These are phyloP conservation scores for Amphiprion clarkii DNA, from an alignment of 2,797 vertebrate species.

Conservation along the genomic window DNA sequence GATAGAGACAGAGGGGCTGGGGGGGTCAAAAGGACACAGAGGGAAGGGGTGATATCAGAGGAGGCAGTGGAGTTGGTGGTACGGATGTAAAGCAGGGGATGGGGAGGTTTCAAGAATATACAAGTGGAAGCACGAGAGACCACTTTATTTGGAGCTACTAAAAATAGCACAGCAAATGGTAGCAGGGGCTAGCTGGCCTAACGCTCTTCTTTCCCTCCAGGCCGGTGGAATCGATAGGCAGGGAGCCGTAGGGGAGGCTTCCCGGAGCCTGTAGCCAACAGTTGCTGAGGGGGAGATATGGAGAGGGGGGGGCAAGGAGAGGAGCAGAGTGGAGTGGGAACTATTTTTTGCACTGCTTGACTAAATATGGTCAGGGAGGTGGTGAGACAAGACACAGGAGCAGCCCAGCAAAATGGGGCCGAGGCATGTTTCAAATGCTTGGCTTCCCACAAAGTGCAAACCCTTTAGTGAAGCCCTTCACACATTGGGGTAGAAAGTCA, in stretches of 20 bases:
- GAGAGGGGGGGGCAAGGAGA: slow-evolving; percentile 47
- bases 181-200: slow-evolving; percentile 81
- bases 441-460: slow-evolving; percentile 81
- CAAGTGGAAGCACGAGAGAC: slow-evolving; percentile 91
- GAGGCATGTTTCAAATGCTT: slow-evolving; percentile 94
- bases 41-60: slow-evolving; percentile 73
- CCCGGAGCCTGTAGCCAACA: slow-evolving; percentile 89
- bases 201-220: slow-evolving; percentile 83
- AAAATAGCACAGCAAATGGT: slow-evolving; percentile 91
- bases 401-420: slow-evolving; percentile 89
- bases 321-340: slow-evolving; percentile 69
- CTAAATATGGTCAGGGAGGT: slow-evolving; percentile 99
- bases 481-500: slow-evolving; percentile 39
- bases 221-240: slow-evolving; percentile 93
- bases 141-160: slow-evolving; percentile 97
- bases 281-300: slow-evolving; percentile 78
- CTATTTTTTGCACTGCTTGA: slow-evolving; percentile 99
- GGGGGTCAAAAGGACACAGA: slow-evolving; percentile 74
- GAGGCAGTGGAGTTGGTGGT: slow-evolving; percentile 68
- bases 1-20: slow-evolving; percentile 69
- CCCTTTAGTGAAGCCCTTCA: slow-evolving; percentile 59
- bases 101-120: slow-evolving; percentile 83
- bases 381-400: slow-evolving; percentile 90
- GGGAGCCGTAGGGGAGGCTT: slow-evolving; percentile 90
- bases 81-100: slow-evolving; percentile 73